Evolutionary conservation across 2,797 vertebrate genomes (phyloP).

Genomic region (Macropodus opercularis): DNA sequence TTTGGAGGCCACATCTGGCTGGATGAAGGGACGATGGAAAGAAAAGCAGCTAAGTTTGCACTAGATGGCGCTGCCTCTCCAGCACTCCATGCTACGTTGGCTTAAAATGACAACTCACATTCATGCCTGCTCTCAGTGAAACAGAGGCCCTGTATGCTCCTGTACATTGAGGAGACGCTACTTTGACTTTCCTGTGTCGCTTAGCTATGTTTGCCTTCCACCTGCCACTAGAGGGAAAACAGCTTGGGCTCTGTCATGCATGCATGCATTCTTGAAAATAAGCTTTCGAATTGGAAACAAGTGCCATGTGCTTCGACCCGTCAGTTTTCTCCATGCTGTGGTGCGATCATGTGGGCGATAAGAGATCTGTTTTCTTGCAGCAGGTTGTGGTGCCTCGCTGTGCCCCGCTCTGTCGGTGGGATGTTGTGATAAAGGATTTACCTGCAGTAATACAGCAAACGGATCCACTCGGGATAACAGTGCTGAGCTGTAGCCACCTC

Average conservation of each 20-base stretch:
- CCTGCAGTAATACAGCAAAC: slow-evolving; percentile 18
- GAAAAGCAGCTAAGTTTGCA: no score
- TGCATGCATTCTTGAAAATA: slow-evolving; percentile 24
- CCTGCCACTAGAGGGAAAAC: slow-evolving; percentile 63
- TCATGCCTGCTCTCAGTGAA: no score
- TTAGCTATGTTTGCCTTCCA: slow-evolving; percentile 4
- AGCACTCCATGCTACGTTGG: no score
- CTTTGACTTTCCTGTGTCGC: no score
- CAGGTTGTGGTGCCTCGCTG: slow-evolving; percentile 32
- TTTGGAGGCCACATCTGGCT: no score
- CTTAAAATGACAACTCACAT: no score
- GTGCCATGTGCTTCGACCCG: slow-evolving; percentile 42
- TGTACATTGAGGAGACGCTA: no score
- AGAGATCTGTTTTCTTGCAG: slow-evolving; percentile 63
- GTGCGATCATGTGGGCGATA: slow-evolving; percentile 59
- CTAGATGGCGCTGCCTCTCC: no score
- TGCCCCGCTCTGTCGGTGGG: slow-evolving; percentile 36
- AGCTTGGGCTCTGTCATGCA: slow-evolving; percentile 16
- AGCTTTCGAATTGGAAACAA: slow-evolving; percentile 49
- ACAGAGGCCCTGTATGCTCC: no score
- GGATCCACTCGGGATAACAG: slow-evolving; percentile 19
- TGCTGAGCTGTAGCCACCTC: slow-evolving; percentile 15
- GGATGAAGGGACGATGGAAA: no score
- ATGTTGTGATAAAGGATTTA: slow-evolving; percentile 60
- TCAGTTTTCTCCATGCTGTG: slow-evolving; percentile 34